Conservation (phyloP, 2,113 vertebrate species). For the Sigmodon hispidus region DNA sequence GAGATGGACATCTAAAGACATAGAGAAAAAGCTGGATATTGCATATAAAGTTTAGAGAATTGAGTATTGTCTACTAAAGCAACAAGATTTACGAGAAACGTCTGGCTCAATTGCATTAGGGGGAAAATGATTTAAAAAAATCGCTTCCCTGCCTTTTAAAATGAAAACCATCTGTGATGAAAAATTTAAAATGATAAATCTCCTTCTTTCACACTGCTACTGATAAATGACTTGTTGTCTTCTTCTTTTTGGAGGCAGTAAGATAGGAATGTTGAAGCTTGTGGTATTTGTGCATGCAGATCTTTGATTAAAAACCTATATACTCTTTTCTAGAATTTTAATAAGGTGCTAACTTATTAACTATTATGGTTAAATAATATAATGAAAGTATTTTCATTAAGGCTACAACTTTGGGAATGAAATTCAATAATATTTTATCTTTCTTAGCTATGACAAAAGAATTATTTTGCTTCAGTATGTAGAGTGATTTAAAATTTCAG, state of each 20-base stretch:
- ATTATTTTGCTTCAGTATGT: slow-evolving; percentile 31
- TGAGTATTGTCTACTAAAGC: slow-evolving; percentile 83
- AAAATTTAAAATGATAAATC: slow-evolving; percentile 81
- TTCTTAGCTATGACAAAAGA: background rate
- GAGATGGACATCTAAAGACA: slow-evolving; percentile 68
- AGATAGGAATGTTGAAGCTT: background rate
- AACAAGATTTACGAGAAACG: slow-evolving; percentile 85
- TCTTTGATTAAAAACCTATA: slow-evolving; percentile 35
- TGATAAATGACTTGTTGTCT: slow-evolving; percentile 73
- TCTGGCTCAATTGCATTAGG: slow-evolving; percentile 84
- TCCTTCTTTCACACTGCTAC: slow-evolving; percentile 70
- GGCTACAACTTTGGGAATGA: slow-evolving; percentile 46
- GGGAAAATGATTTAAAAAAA: slow-evolving; percentile 79
- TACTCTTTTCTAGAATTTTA: slow-evolving; percentile 34
- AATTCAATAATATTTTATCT: slow-evolving; percentile 56
- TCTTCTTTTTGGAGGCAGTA: slow-evolving; percentile 46
- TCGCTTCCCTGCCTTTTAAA: slow-evolving; percentile 81
- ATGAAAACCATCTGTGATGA: slow-evolving; percentile 84
- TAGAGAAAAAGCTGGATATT: slow-evolving; percentile 59
- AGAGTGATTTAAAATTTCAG: slow-evolving; percentile 41
- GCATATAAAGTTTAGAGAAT: slow-evolving; percentile 80
- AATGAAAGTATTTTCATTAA: slow-evolving; percentile 32
- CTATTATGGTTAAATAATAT: background rate
- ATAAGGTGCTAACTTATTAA: slow-evolving; percentile 34
- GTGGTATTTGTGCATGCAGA: slow-evolving; percentile 16